These are phyloP conservation scores for Heliconius charithonia DNA, from an alignment of 2,888 invertebrate species.

Conservation along the genomic window DNA sequence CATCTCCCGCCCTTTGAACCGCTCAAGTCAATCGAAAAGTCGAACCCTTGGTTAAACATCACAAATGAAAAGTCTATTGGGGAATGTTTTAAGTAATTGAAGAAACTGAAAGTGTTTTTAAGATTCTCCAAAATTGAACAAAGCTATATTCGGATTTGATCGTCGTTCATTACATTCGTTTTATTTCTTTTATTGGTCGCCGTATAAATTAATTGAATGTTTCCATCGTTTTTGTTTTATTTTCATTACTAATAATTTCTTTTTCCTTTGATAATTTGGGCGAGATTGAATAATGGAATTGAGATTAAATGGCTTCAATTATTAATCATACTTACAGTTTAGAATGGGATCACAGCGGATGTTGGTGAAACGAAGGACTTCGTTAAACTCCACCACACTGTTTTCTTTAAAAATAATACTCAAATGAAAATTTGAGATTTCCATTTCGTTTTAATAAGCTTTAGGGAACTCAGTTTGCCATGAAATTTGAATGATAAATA, in stretches of 20 bases:
- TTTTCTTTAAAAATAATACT: slow-evolving; percentile 16
- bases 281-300: slow-evolving; percentile 47
- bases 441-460: slow-evolving; percentile 3
- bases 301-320: slow-evolving; percentile 37
- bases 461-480: background rate
- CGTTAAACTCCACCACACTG: slow-evolving; percentile 9
- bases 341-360: background rate
- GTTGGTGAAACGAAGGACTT: background rate
- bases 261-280: slow-evolving; percentile 39
- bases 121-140: slow-evolving; percentile 64
- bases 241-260: slow-evolving; percentile 42
- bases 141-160: slow-evolving; percentile 60
- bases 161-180: slow-evolving; percentile 52
- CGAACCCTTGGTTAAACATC: slow-evolving; percentile 80
- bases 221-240: slow-evolving; percentile 49
- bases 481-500: slow-evolving; percentile 2
- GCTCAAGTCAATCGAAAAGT: slow-evolving; percentile 82
- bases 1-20: slow-evolving; percentile 78
- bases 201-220: slow-evolving; percentile 53
- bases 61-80: slow-evolving; percentile 78
- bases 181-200: slow-evolving; percentile 43
- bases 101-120: slow-evolving; percentile 78
- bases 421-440: background rate
- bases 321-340: background rate
- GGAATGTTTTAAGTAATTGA: slow-evolving; percentile 81